These are phyloP conservation scores for Eulemur mongoz DNA, from an alignment of 2,797 vertebrate species.

Conservation along the genomic window DNA sequence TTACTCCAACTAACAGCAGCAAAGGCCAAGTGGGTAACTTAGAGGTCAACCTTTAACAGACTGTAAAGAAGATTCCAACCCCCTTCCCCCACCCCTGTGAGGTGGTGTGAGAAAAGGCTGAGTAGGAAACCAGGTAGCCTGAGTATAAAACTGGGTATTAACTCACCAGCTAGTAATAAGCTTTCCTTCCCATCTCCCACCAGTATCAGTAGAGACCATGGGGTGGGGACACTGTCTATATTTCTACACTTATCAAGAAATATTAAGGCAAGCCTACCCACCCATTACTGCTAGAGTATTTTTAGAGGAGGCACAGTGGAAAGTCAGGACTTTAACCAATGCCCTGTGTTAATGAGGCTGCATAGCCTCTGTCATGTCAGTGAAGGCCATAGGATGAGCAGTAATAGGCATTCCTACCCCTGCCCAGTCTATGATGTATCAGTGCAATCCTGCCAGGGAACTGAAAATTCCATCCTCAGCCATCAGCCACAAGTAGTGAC, in stretches of 20 bases:
- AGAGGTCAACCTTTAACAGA: background rate
- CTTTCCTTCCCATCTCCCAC: no score
- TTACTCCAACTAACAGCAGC: background rate
- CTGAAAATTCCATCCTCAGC: background rate
- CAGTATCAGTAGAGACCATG: background rate
- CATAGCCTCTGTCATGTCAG: background rate
- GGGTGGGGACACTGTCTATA: rapidly evolving
- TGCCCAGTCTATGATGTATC: background rate
- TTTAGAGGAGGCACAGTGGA: background rate
- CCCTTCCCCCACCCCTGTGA: rapidly evolving
- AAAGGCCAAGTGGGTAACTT: background rate
- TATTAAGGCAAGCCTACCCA: background rate
- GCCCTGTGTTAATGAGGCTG: background rate
- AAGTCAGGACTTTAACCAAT: background rate
- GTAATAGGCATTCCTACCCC: background rate
- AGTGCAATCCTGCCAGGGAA: background rate
- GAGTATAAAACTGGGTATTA: background rate
- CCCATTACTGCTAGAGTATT: background rate
- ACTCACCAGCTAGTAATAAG: background rate
- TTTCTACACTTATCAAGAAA: background rate
- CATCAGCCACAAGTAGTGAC: background rate
- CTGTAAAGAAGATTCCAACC: background rate
- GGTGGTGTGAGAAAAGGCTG: background rate
- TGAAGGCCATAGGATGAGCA: background rate
- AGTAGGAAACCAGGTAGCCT: background rate